Base-by-base conservation (phyloP, 2,113 vertebrate genomes). In the Bujurquina vittata region DNA sequence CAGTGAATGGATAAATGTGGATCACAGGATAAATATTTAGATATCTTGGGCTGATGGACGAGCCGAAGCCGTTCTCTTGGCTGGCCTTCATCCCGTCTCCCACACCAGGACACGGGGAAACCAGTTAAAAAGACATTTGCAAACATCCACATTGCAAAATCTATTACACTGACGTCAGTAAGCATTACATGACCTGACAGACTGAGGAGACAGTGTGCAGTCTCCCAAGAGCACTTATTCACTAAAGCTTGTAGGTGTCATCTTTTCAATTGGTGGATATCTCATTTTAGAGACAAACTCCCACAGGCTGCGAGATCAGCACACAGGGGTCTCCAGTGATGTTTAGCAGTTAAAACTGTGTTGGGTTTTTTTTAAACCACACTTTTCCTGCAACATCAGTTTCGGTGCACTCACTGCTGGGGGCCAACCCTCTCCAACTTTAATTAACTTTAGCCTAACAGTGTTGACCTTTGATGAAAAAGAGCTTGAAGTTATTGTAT, bases 11-110 rank as follows among this genome's bases (percentile, higher is more conserved):
- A 91, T 92, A 89, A 89, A 92, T 91, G 91, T 92, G 84, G 83
- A 90, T 83, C 87, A 9, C 87, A 80, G 87, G 55, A 74, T 94
- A 95, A 95, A 95, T 95, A 95, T 94, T 94, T 94, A 92, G 94
- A 93, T 90, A 74, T 86, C 75, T 84, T 2, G 2, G 82, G 31
- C 81, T 94, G 94, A 94, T 94, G 91, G 80, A 94, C 77, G 94
- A 91, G 84, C 81, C 57, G 2, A 4, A 59, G 76, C 55, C 86
- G 67, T 22, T 82, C 85, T 81, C 62, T 81, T 84, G 75, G 85
- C 85, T 49, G 54, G 61, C 56, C 81, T 86, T 82, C 54, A 79
- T 60, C 85, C 72, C 11, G 4, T 73, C 89, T 88, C 85, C 80
- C 77, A 74, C 74, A 84, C 72, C 74, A 14, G 83, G 80, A 90